A percentile compares a stretch with the other conserved stretches of the same genome.
Conservation (phyloP, 2,113 vertebrate genomes). For the Tachuris rubrigastra region DNA sequence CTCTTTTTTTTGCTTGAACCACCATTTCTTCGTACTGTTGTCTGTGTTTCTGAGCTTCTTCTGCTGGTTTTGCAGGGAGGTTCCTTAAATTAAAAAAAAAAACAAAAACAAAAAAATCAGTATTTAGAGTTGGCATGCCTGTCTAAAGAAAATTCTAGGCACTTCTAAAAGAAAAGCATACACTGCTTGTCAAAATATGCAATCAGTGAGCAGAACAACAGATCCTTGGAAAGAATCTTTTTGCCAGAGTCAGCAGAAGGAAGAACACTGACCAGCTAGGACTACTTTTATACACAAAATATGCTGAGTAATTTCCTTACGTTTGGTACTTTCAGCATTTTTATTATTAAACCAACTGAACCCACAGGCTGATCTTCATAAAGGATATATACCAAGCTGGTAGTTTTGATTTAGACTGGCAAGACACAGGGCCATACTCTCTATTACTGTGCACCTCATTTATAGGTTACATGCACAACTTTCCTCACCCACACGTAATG, state of each 20-base stretch:
- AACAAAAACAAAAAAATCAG: neutral
- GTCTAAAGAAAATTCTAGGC: neutral
- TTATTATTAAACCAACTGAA: conserved; percentile 26
- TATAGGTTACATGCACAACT: neutral
- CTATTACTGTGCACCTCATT: neutral
- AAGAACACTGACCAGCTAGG: conserved; percentile 2
- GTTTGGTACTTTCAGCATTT: conserved; percentile 46
- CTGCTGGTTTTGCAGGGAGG: conserved; percentile 93
- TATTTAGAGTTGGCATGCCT: neutral
- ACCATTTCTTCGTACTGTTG: conserved; percentile 98
- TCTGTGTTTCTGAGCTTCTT: conserved; percentile 92
- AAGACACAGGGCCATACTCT: neutral
- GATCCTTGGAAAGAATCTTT: conserved; percentile 14
- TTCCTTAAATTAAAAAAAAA: conserved; percentile 75
- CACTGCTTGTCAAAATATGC: neutral
- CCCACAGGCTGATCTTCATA: neutral
- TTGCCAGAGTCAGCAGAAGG: conserved; percentile 28
- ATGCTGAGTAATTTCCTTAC: conserved; percentile 54
- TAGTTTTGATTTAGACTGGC: neutral
- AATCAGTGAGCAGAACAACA: neutral
- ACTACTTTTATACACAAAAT: neutral
- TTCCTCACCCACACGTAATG: neutral
- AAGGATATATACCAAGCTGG: neutral
- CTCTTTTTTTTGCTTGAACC: conserved; percentile 93
- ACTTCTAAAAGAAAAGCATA: neutral